Conservation (phyloP, 2,888 invertebrate genomes). For the Lepidocyrtoides sp. region DNA sequence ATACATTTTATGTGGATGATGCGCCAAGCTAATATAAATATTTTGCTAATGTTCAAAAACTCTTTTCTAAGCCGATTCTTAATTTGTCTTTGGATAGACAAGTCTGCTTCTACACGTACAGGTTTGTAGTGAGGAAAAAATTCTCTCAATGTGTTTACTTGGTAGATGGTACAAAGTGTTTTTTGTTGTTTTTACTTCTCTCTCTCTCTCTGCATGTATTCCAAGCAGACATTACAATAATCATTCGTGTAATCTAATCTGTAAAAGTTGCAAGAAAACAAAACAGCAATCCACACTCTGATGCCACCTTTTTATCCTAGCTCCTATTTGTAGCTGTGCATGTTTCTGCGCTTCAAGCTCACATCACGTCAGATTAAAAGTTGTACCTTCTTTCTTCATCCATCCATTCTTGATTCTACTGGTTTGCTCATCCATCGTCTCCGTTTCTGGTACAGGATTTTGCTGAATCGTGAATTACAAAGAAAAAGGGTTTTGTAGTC, state of each 20-base stretch:
- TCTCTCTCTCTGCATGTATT: conserved; percentile 33
- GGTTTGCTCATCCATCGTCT: neutral
- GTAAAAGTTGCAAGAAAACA: conserved; percentile 46
- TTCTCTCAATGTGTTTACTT: neutral
- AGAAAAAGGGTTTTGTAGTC: conserved; percentile 10
- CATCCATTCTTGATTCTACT: neutral
- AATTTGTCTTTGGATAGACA: neutral
- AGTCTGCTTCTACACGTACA: neutral
- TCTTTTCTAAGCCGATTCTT: neutral
- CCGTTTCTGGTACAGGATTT: neutral
- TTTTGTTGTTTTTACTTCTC: conserved; percentile 44
- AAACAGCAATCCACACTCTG: neutral
- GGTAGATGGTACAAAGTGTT: neutral
- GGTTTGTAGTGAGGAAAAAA: neutral
- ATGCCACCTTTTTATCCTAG: neutral
- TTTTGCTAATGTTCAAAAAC: neutral
- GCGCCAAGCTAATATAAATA: neutral
- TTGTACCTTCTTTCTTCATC: conserved; percentile 30
- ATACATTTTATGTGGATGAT: neutral
- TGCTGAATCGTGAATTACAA: conserved; percentile 36
- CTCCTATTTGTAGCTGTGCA: conserved; percentile 51
- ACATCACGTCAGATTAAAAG: conserved; percentile 4
- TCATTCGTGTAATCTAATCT: conserved; percentile 48
- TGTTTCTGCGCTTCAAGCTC: neutral
- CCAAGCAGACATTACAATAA: conserved; percentile 37